A percentile compares a stretch with the other conserved stretches of the same genome.
Conservation (phyloP, 2,113 vertebrate species). For the Meriones unguiculatus region DNA sequence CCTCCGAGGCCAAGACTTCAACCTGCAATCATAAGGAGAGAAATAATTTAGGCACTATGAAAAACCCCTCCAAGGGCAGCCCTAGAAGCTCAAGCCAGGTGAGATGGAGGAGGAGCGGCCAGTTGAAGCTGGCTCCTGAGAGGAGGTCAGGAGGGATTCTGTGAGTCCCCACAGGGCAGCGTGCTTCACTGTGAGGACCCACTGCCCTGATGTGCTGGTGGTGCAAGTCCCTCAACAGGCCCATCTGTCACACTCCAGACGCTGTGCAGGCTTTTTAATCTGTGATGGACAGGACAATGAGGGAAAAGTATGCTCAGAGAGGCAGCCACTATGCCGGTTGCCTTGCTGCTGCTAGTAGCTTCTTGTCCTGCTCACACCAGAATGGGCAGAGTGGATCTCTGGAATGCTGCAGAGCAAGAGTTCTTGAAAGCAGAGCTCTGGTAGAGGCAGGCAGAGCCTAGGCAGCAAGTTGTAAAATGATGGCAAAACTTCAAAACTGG, state of each 20-base stretch:
- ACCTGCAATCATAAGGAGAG: slow-evolving; percentile 87
- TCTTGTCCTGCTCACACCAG: slow-evolving; percentile 3
- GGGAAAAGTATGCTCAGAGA: background rate
- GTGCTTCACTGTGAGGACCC: background rate
- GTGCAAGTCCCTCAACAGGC: background rate
- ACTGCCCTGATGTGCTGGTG: background rate
- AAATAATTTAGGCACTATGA: slow-evolving; percentile 77
- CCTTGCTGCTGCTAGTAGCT: slow-evolving; percentile 44
- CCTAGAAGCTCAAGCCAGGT: slow-evolving; percentile 53
- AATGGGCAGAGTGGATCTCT: background rate
- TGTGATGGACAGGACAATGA: background rate
- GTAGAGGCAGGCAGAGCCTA: background rate
- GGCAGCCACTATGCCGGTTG: background rate
- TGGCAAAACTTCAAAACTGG: slow-evolving; percentile 55
- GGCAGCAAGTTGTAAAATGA: slow-evolving; percentile 47
- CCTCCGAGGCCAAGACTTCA: slow-evolving; percentile 86
- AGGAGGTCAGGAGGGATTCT: background rate
- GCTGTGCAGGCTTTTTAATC: background rate
- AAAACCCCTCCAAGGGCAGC: slow-evolving; percentile 49
- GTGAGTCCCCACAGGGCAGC: background rate
- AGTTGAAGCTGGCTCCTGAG: background rate
- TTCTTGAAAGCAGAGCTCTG: background rate
- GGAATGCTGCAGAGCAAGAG: slow-evolving; percentile 68
- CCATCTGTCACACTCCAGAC: background rate
- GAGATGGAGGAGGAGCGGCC: background rate